A percentile compares a stretch with the other conserved stretches of the same genome.
These are phyloP conservation scores for Ovis canadensis DNA, from an alignment of 2,113 vertebrate species.

Conservation along the genomic window DNA sequence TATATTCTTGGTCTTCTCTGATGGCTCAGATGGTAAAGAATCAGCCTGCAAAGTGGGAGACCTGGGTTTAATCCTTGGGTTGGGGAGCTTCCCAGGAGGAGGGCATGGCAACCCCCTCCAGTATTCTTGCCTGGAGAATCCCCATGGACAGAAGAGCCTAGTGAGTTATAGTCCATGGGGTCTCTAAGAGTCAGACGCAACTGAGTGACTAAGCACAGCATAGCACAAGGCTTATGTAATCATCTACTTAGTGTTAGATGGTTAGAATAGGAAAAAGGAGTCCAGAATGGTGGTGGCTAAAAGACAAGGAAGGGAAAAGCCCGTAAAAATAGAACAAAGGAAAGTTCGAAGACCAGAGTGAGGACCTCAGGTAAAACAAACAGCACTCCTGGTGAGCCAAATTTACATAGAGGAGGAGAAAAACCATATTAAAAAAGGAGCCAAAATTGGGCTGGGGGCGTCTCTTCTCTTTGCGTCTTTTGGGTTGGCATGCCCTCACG, in stretches of 20 bases:
- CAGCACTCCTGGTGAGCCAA: background rate
- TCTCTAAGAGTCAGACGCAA: background rate
- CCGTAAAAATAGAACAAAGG: background rate
- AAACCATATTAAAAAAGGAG: background rate
- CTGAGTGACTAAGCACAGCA: background rate
- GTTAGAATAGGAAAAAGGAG: background rate
- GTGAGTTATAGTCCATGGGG: background rate
- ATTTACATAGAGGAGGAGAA: background rate
- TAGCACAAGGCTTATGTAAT: background rate
- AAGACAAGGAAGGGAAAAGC: background rate
- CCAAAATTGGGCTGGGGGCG: background rate
- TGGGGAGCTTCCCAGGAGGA: background rate
- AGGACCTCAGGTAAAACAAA: background rate
- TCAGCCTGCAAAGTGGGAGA: background rate
- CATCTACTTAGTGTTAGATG: background rate
- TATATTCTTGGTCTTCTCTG: background rate
- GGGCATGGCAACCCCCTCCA: background rate
- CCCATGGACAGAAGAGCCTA: background rate
- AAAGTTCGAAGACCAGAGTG: fast-evolving
- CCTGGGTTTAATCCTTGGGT: background rate
- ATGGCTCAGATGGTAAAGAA: background rate
- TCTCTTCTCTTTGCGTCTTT: fast-evolving
- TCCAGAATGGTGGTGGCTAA: background rate
- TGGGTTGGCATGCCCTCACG: background rate
- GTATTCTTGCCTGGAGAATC: background rate